Evolutionary conservation across 2,888 invertebrate species (phyloP).

Genomic region (Drosophila falleni): DNA sequence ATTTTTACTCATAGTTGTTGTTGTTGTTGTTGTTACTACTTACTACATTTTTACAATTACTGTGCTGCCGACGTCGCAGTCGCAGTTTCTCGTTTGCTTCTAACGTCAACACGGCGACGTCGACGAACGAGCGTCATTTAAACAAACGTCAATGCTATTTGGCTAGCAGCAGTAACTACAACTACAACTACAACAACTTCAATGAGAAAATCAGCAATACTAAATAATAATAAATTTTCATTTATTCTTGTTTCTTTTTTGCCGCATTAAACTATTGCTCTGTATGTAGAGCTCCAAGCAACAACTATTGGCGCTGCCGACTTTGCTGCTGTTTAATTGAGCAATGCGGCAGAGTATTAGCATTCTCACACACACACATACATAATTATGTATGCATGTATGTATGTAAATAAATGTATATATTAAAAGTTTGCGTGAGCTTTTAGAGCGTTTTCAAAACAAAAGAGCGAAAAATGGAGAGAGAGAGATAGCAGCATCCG

Average conservation of each 20-base stretch:
- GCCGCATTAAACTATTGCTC: slow-evolving; percentile 56
- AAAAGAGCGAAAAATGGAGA: slow-evolving; percentile 12
- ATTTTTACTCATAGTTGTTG: slow-evolving; percentile 4
- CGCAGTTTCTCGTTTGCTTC: slow-evolving; percentile 7
- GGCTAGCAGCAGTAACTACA: slow-evolving; percentile 28
- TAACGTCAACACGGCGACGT: slow-evolving; percentile 23
- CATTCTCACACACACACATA: slow-evolving; percentile 4
- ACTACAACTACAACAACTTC: slow-evolving; percentile 17
- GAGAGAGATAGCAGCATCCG: slow-evolving; percentile 25
- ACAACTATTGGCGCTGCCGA: slow-evolving; percentile 8
- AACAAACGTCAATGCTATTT: slow-evolving; percentile 70
- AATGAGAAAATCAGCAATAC: slow-evolving; percentile 15
- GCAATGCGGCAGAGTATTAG: slow-evolving; percentile 37
- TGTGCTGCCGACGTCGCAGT: slow-evolving; percentile 31
- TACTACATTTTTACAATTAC: slow-evolving; percentile 68
- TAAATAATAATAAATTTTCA: slow-evolving; percentile 39
- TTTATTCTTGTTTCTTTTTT: slow-evolving; percentile 52
- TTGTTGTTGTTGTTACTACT: slow-evolving; percentile 38
- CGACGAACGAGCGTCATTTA: slow-evolving; percentile 52
- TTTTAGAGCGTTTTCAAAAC: slow-evolving; percentile 22
- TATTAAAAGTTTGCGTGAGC: slow-evolving; percentile 27
- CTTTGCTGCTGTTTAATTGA: slow-evolving; percentile 35
- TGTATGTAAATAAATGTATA: neutral
- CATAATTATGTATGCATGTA: neutral
- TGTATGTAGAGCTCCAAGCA: slow-evolving; percentile 9